Percentiles rank a stretch among this genome's conserved stretches.
Conservation (phyloP, 1,140 invertebrate species). For the Myzus persicae region DNA sequence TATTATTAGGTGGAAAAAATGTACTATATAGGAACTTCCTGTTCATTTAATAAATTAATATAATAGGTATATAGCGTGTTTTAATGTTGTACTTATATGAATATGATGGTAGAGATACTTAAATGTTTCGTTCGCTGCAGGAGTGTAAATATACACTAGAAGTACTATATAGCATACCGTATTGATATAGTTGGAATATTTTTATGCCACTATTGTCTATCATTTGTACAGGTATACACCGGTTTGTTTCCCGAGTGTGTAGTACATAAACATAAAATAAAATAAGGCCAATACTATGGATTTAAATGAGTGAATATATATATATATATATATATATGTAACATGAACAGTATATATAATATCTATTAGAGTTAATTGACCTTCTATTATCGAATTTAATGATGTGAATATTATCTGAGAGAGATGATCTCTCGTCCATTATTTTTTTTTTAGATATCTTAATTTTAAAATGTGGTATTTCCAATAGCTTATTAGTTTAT, state of each 20-base stretch:
- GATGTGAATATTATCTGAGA: background rate
- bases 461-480: background rate
- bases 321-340: background rate
- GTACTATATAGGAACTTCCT: background rate
- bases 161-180: background rate
- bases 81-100: background rate
- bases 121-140: background rate
- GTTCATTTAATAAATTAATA: background rate
- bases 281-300: background rate
- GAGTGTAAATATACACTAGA: background rate
- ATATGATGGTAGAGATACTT: background rate
- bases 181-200: background rate
- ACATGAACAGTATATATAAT: background rate
- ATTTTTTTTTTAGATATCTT: conserved; percentile 10
- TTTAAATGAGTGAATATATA: conserved; percentile 3
- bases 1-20: conserved; percentile 2
- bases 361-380: conserved; percentile 16
- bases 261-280: background rate
- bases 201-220: background rate
- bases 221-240: background rate
- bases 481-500: background rate
- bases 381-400: conserved; percentile 4
- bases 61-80: background rate
- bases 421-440: background rate
- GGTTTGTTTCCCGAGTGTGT: background rate